Evolutionary conservation across 1,140 invertebrate genomes (phyloP).

Genomic region (Wasmannia auropunctata): DNA sequence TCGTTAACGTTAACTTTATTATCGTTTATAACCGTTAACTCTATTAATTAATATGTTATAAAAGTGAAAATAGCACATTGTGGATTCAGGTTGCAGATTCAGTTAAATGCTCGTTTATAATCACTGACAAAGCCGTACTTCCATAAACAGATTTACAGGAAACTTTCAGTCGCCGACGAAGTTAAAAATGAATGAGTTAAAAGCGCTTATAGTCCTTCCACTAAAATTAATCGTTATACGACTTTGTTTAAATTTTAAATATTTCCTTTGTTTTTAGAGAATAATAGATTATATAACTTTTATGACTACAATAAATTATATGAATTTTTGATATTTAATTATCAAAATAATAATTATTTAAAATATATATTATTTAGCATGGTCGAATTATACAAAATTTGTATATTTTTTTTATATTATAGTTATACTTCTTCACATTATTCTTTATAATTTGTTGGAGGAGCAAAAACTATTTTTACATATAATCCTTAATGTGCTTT

Average conservation of each 20-base stretch:
- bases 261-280: not conserved
- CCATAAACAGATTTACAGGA: conserved; percentile 4
- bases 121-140: not conserved
- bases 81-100: not conserved
- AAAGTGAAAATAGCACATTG: conserved; percentile 12
- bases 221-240: conserved; percentile 18
- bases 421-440: not conserved
- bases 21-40: too few relatives aligned
- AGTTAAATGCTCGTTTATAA: conserved; percentile 12
- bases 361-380: not conserved
- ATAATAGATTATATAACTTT: not conserved
- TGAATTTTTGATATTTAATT: not conserved
- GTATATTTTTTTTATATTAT: not conserved
- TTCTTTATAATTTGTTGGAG: not conserved
- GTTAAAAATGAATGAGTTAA: not conserved
- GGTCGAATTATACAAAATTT: not conserved
- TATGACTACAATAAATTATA: not conserved
- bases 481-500: not conserved
- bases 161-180: conserved; percentile 12
- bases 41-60: conserved; percentile 46
- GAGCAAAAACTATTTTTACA: not conserved
- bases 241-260: not conserved
- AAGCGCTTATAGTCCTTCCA: conserved; percentile 4
- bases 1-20: conserved; percentile 15
- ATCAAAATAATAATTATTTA: too few relatives aligned